A percentile compares a stretch with the other conserved stretches of the same genome.
Conservation (phyloP, 2,797 vertebrate genomes). For the Rhinophrynus dorsalis region DNA sequence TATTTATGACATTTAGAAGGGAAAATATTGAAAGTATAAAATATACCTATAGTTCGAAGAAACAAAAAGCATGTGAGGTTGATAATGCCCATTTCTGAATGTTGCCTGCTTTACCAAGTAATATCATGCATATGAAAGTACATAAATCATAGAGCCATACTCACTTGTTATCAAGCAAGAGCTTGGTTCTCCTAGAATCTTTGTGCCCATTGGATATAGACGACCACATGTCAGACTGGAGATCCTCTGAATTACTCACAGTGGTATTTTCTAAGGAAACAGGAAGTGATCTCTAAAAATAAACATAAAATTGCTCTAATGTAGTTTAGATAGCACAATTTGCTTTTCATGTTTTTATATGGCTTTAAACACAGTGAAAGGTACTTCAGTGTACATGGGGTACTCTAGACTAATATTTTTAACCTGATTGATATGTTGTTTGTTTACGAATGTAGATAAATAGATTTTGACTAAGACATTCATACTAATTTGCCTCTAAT, state of each 20-base stretch:
- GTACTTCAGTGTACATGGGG: background rate
- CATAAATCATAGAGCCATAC: conserved; percentile 44
- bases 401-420: too few species aligned
- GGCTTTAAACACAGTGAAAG: background rate
- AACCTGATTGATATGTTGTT: too few species aligned
- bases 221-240: conserved; percentile 68
- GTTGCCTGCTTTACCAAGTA: too few species aligned
- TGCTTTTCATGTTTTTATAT: background rate
- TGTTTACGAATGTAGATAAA: too few species aligned
- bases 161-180: conserved; percentile 74
- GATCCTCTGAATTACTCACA: conserved; percentile 64
- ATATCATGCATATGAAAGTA: too few species aligned
- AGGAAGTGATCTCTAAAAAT: conserved; percentile 69
- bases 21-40: too few species aligned
- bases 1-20: too few species aligned
- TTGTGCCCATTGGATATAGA: conserved; percentile 61
- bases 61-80: too few species aligned
- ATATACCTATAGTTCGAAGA: too few species aligned
- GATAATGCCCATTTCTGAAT: too few species aligned
- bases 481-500: too few species aligned
- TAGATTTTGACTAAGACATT: too few species aligned
- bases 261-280: conserved; percentile 62
- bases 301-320: conserved; percentile 39
- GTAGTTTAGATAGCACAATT: conserved; percentile 27
- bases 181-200: conserved; percentile 72